A percentile compares a stretch with the other conserved stretches of the same genome.
These are phyloP conservation scores for Delphinapterus leucas DNA, from an alignment of 2,113 vertebrate genomes.

Conservation along the genomic window DNA sequence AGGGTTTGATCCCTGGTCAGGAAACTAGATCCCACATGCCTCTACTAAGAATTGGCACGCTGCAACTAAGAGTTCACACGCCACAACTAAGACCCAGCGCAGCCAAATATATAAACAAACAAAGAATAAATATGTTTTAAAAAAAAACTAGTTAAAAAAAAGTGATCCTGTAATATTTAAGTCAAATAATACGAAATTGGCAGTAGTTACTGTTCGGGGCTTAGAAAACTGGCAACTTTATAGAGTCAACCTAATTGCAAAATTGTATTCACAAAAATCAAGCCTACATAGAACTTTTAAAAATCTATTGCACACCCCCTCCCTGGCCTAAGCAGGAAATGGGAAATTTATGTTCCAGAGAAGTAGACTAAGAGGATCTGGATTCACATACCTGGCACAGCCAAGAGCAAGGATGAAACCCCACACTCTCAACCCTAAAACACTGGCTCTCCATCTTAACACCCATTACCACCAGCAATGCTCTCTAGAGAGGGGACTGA, in stretches of 20 bases:
- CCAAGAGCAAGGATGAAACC: not conserved
- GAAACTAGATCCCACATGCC: too few relatives aligned
- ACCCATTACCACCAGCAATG: accelerated
- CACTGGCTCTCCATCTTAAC: not conserved
- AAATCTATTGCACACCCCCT: not conserved
- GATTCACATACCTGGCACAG: not conserved
- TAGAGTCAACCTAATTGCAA: not conserved
- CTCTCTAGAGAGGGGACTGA: not conserved
- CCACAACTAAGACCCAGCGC: too few relatives aligned
- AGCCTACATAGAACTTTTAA: not conserved
- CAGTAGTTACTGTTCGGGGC: not conserved
- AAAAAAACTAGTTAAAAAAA: not conserved
- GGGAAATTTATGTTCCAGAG: not conserved
- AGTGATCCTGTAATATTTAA: not conserved
- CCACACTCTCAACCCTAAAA: not conserved
- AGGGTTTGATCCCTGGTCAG: too few relatives aligned
- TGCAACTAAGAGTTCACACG: too few relatives aligned
- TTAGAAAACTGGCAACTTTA: conserved; percentile 19
- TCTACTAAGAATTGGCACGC: too few relatives aligned
- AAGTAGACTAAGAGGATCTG: not conserved
- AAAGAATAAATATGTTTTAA: too few relatives aligned
- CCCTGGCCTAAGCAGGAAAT: not conserved
- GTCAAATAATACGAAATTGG: not conserved
- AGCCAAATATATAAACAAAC: too few relatives aligned
- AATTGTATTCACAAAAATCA: not conserved